Conservation (phyloP, 2,888 invertebrate genomes). For the Pyrgus malvae region DNA sequence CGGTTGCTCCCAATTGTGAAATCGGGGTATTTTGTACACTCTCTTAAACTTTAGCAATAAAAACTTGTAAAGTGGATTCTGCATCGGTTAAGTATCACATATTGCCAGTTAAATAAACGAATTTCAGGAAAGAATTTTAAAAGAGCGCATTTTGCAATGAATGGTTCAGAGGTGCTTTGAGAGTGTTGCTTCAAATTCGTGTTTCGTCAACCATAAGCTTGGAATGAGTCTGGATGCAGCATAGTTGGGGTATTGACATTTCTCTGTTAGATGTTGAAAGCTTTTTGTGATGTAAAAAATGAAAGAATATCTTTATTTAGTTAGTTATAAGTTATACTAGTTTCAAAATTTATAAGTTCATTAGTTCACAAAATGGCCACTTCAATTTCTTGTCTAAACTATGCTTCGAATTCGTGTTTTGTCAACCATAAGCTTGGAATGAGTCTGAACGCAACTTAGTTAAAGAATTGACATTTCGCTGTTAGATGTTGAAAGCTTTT, state of each 20-base stretch:
- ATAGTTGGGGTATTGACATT: conserved; percentile 23
- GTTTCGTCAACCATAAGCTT: conserved; percentile 27
- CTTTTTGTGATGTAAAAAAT: conserved; percentile 18
- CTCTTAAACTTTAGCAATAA: no score
- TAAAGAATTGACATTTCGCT: conserved; percentile 13
- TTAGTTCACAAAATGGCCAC: no score
- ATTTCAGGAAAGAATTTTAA: no score
- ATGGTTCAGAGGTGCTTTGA: conserved; percentile 14
- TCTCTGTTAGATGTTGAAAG: conserved; percentile 19
- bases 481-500: conserved; percentile 12
- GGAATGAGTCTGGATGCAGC: conserved; percentile 24
- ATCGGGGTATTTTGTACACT: no score
- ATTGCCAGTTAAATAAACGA: no score
- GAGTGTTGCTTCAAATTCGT: conserved; percentile 22
- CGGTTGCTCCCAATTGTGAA: no score
- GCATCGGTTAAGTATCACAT: no score
- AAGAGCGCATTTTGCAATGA: conserved; percentile 24
- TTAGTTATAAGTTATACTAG: no score
- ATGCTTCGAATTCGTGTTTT: conserved; percentile 19
- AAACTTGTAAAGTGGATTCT: no score
- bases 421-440: conserved; percentile 21
- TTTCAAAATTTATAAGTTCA: no score
- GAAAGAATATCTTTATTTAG: no score
- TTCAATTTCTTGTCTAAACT: no score
- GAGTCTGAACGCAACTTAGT: conserved; percentile 22